phyloP scores from a whole-genome alignment of 2,888 invertebrate genomes.

The Luffia ferchaultella region DNA sequence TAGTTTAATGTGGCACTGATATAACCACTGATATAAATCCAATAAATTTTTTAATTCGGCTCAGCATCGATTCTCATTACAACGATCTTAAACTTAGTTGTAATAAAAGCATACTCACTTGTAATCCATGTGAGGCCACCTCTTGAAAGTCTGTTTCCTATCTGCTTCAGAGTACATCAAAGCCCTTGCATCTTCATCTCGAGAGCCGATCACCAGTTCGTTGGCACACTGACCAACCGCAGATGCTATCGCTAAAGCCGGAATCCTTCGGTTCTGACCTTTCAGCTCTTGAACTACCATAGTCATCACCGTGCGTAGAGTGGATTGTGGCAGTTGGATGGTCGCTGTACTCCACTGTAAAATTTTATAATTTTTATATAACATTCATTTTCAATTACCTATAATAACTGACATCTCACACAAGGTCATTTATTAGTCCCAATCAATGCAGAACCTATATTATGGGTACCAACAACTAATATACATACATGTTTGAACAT shows the following conservation, averaged over 20 bases:
- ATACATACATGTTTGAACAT: too few species aligned
- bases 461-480: too few species aligned
- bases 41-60: too few species aligned
- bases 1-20: too few species aligned
- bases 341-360: conserved; percentile 92
- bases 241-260: conserved; percentile 88
- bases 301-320: conserved; percentile 80
- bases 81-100: too few species aligned
- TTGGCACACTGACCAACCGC: conserved; percentile 88
- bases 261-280: conserved; percentile 81
- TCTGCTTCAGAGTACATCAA: conserved; percentile 94
- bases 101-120: too few species aligned
- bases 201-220: conserved; percentile 71
- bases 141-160: conserved; percentile 87
- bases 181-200: conserved; percentile 52
- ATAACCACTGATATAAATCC: too few species aligned
- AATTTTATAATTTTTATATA: conserved; percentile 12
- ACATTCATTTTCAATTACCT: too few species aligned
- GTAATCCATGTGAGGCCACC: conserved; percentile 98
- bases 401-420: too few species aligned
- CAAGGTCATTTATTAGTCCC: too few species aligned
- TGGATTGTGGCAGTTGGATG: conserved; percentile 79
- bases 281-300: conserved; percentile 85
- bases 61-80: too few species aligned
- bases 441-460: too few species aligned